Evolutionary conservation across 2,797 vertebrate species (phyloP).

Genomic region (Enteromius treurensis): DNA sequence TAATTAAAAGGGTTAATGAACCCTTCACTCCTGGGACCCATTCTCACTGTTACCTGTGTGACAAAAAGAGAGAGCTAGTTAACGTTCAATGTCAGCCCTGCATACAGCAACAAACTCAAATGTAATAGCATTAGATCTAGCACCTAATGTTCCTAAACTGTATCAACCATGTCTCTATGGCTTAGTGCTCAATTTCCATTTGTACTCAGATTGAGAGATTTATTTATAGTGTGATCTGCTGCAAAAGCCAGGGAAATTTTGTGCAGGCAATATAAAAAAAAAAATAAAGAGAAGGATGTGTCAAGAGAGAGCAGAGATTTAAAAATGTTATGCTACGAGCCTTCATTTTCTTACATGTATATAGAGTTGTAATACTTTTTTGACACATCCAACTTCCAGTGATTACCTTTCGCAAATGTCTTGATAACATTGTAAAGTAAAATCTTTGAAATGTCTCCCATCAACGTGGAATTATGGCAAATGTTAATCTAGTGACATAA

Average conservation of each 20-base stretch:
- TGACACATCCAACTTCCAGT: neutral
- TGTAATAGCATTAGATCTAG: neutral
- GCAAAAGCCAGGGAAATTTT: neutral
- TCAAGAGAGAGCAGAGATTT: neutral
- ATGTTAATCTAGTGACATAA: neutral
- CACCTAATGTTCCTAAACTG: neutral
- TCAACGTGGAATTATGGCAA: neutral
- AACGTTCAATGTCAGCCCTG: slow-evolving; percentile 7
- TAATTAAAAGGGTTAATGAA: slow-evolving; percentile 15
- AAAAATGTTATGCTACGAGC: neutral
- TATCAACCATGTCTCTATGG: neutral
- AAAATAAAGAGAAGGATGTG: neutral
- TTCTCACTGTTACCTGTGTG: slow-evolving; percentile 78
- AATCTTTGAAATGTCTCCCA: neutral
- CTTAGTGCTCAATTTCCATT: neutral
- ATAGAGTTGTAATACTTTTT: neutral
- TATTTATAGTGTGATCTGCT: neutral
- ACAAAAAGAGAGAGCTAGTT: slow-evolving; percentile 4
- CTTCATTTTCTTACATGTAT: neutral
- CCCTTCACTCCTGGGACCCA: slow-evolving; percentile 73
- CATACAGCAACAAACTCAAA: slow-evolving; percentile 4
- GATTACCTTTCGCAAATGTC: neutral
- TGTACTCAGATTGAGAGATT: neutral
- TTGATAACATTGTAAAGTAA: neutral
- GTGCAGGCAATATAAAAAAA: neutral